Conservation (phyloP, 2,797 vertebrate species). For the Ambastaia sidthimunki region DNA sequence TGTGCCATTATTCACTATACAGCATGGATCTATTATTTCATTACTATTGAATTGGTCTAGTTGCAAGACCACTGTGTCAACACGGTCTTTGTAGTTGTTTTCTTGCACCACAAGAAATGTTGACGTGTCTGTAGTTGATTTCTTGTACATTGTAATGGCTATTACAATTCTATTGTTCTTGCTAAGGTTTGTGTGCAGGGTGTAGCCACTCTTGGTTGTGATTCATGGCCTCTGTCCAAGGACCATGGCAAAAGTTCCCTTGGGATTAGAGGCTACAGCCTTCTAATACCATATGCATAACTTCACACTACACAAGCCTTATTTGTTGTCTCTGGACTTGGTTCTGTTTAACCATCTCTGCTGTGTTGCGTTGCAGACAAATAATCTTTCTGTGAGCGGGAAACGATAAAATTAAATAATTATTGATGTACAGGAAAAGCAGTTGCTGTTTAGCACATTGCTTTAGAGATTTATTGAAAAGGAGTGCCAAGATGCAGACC, state of each 20-base stretch:
- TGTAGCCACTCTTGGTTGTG: slow-evolving; percentile 19
- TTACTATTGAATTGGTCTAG: background rate
- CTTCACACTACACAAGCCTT: slow-evolving; percentile 26
- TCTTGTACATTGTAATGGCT: background rate
- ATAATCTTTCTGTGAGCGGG: background rate
- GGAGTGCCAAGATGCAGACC: background rate
- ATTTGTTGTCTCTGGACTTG: background rate
- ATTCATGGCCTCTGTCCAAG: slow-evolving; percentile 8
- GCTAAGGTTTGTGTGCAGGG: slow-evolving; percentile 11
- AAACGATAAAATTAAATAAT: background rate
- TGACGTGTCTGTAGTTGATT: too few species aligned
- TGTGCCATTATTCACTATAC: background rate
- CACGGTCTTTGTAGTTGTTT: background rate
- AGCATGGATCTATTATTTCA: background rate
- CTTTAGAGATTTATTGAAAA: slow-evolving; percentile 1
- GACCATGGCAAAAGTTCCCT: slow-evolving; percentile 24
- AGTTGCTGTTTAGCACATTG: background rate
- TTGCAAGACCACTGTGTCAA: background rate
- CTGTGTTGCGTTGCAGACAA: background rate
- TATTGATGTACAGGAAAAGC: background rate
- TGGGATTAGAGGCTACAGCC: slow-evolving; percentile 21
- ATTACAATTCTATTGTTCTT: slow-evolving; percentile 1
- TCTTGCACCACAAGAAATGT: background rate
- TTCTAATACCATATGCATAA: slow-evolving; percentile 33
- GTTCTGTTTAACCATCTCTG: background rate